These are phyloP conservation scores for Ailurus styani DNA, from an alignment of 2,113 vertebrate species.

Conservation along the genomic window DNA sequence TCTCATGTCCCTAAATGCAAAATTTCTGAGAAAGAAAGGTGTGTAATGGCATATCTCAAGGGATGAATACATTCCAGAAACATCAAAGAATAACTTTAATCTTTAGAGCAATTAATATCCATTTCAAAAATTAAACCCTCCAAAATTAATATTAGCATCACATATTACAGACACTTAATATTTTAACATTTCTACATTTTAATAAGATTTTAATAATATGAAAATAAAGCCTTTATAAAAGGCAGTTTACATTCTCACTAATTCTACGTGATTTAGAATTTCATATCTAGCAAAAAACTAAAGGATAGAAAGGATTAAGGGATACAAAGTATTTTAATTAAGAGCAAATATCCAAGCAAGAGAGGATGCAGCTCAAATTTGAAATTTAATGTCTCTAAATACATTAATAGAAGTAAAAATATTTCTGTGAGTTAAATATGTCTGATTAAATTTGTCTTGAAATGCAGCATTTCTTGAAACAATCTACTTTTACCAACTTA, in stretches of 20 bases:
- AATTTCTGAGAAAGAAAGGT: constrained; percentile 70
- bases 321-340: constrained; percentile 66
- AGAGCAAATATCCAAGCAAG: constrained; percentile 60
- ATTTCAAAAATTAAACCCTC: constrained; percentile 63
- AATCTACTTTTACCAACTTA: constrained; percentile 40
- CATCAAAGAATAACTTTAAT: constrained; percentile 74
- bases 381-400: constrained; percentile 44
- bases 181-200: constrained; percentile 70
- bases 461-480: constrained; percentile 53
- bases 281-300: constrained; percentile 46
- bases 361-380: constrained; percentile 40
- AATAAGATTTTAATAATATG: constrained; percentile 55
- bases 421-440: constrained; percentile 25
- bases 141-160: constrained; percentile 67
- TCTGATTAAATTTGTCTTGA: constrained; percentile 44
- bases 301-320: constrained; percentile 64
- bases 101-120: constrained; percentile 72
- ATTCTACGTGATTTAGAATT: constrained; percentile 62
- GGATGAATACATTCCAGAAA: constrained; percentile 70
- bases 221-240: constrained; percentile 63
- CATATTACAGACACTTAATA: constrained; percentile 61
- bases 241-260: constrained; percentile 58
- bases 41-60: constrained; percentile 68
- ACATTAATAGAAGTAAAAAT: constrained; percentile 39
- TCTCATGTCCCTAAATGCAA: constrained; percentile 52